Base-by-base conservation (phyloP, 1,140 invertebrate species). In the Ylistrum balloti region DNA sequence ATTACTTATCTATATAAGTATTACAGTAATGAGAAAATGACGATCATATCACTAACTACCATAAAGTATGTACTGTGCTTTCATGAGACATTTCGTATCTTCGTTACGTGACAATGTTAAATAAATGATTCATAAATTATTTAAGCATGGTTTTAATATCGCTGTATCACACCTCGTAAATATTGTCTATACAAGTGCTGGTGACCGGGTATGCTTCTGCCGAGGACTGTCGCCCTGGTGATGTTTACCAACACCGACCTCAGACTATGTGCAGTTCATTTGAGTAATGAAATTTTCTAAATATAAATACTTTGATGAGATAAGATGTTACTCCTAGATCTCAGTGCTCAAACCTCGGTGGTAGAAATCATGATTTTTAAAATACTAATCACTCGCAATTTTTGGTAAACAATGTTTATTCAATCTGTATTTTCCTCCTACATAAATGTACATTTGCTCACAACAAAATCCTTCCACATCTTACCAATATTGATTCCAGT, bases 41-140 rank as follows among this genome's bases (percentile, higher is more conserved):
- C 28, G 56, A 74, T 74, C 22, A 28, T 28, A 28, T 74, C 56
- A 28, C 0, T 74, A 28, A 1, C 1, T 45, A 45, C 41, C 5
- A 3, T 28, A n/a, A 38, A 38, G 56, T 74, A 74, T 28, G 22
- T 74, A 20, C 11, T 74, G n/a, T 74, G 9, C 22, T 74, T 74
- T 17, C 5, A 74, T n/a, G n/a, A 74, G 56, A 1, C 41, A 45
- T 74, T 74, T n/a, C 56, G 56, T 74, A n/a, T 74, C 22, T 45
- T 45, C 41, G 9, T 74, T 5, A 74, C 56, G 56, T 74, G 56
- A 28, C 56, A 74, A 28, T n/a, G 22, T n/a, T 28, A 74, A 28
- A 74, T 74, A 74, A 74, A 74, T 74, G 28, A 74, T 74, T 28
- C 56, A 74, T 74, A 74, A 74, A 74, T 74, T 22, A 74, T 74